A percentile compares a stretch with the other conserved stretches of the same genome.
Evolutionary conservation across 2,888 invertebrate species (phyloP).

Genomic region (Ochropleura leucogaster): DNA sequence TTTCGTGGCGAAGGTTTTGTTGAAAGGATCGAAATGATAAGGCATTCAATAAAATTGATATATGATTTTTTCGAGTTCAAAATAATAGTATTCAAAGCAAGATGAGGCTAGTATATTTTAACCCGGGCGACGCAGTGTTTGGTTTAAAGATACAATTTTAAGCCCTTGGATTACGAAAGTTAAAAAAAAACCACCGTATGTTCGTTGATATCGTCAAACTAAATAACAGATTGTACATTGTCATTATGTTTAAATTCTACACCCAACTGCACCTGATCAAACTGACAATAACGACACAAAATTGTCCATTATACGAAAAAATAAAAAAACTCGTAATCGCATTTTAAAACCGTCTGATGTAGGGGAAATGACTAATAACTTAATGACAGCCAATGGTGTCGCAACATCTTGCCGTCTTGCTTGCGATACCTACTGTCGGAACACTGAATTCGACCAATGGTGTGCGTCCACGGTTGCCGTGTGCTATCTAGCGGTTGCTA

Average conservation of each 20-base stretch:
- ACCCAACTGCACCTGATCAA: conserved; percentile 17
- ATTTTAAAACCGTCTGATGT: conserved; percentile 44
- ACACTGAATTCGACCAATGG: conserved; percentile 62
- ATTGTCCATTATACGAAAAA: conserved; percentile 17
- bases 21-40: background rate
- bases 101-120: background rate
- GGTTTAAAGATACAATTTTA: background rate
- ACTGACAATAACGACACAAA: conserved; percentile 17
- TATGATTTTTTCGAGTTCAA: background rate
- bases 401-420: conserved; percentile 50
- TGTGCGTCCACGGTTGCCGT: conserved; percentile 59
- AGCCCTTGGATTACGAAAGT: background rate
- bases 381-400: conserved; percentile 57
- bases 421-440: conserved; percentile 50
- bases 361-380: conserved; percentile 63
- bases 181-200: background rate
- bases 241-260: conserved; percentile 1
- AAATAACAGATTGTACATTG: background rate
- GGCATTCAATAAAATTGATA: background rate
- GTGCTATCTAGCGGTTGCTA: conserved; percentile 63
- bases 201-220: background rate
- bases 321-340: conserved; percentile 38
- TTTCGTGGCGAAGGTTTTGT: conserved; percentile 19
- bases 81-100: background rate
- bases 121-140: background rate